Base-by-base conservation (phyloP, 1,140 invertebrate species). In the Dryas iulia region DNA sequence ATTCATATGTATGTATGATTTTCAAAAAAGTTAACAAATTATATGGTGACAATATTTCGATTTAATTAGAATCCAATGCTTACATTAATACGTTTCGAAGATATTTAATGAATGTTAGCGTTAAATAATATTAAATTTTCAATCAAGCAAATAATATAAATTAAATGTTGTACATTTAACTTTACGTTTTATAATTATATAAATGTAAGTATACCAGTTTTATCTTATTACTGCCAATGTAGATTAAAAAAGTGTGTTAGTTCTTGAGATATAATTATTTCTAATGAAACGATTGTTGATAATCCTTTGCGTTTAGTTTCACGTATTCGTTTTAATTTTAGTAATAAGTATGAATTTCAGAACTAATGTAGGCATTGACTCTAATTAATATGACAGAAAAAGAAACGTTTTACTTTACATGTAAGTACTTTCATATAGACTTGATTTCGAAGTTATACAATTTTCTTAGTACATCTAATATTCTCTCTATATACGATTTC, bases 401-500 rank as follows among this genome's bases (percentile, higher is more conserved):
- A 39, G 2, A 18, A 39, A 39, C 2, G 7, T 39, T n/a, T 39
- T 18, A 18, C 12, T n/a, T n/a, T n/a, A n/a, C n/a, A n/a, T n/a
- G n/a, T n/a, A 39, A 6, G 6, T 47, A 21, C 2, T 18, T 47
- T 47, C 7, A 47, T n/a, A 47, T 47, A 21, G 18, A 47, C 1
- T 47, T 21, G 2, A 21, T 47, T 47, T 47, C 8, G 14, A 2
- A 14, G 0, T 47, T 8, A 47, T 18, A 47, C 8, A 39, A 47
- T 47, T 28, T 56, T 62, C 25, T 57, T 57, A 62, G 35, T 58
- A 58, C 23, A 57, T 3, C 33, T 58, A 69, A 58, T 39, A 39
- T 58, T 69, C 28, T 39, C 33, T 58, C 66, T 62, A 39, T 69
- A 61, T 62, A 69, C 28, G 59, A 62, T 62, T 57, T 57, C 59